Conservation (phyloP, 2,797 vertebrate species). For the Discoglossus pictus region DNA sequence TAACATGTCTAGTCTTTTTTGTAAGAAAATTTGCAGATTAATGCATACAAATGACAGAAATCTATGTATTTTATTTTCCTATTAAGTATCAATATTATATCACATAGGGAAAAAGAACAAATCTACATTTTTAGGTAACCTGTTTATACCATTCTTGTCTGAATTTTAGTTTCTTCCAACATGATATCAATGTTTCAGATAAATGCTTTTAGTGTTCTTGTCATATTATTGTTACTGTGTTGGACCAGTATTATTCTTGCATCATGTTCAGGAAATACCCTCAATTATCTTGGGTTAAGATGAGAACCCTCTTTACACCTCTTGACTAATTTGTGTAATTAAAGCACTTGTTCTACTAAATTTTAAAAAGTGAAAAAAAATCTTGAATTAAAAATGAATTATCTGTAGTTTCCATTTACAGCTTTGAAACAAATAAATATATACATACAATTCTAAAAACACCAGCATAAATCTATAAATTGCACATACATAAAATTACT, state of each 20-base stretch:
- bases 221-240: constrained; percentile 58
- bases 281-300: too few species aligned
- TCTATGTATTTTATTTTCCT: constrained; percentile 92
- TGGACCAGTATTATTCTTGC: constrained; percentile 63
- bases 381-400: too few species aligned
- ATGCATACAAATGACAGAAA: constrained; percentile 81
- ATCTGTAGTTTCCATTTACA: too few species aligned
- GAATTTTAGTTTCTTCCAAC: constrained; percentile 58
- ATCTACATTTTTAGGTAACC: constrained; percentile 65
- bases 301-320: constrained; percentile 5
- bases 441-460: too few species aligned
- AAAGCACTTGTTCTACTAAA: constrained; percentile 9
- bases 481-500: too few species aligned
- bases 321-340: constrained; percentile 23
- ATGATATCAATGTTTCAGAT: constrained; percentile 62
- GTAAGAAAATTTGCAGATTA: constrained; percentile 83
- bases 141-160: constrained; percentile 56
- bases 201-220: constrained; percentile 61
- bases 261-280: constrained; percentile 29
- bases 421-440: too few species aligned
- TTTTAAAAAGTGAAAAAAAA: too few species aligned
- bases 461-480: too few species aligned
- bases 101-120: constrained; percentile 70
- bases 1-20: constrained; percentile 80
- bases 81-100: constrained; percentile 79